Percentiles rank a stretch among this genome's conserved stretches.
These are phyloP conservation scores for Ephialtes manifestator DNA, from an alignment of 2,888 invertebrate genomes.

Conservation along the genomic window DNA sequence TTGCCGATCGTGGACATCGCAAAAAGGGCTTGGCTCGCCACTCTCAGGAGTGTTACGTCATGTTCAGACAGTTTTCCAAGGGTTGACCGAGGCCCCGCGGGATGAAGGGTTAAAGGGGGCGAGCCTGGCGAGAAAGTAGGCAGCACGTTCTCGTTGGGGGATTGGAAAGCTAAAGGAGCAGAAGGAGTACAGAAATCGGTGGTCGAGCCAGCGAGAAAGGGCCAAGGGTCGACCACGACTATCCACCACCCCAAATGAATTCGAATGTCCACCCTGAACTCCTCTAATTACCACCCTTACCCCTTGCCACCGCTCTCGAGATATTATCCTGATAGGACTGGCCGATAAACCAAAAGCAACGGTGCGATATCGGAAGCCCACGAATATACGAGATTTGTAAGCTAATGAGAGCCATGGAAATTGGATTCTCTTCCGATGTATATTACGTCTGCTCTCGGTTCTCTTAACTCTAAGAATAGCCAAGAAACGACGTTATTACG, in stretches of 20 bases:
- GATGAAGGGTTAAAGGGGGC: constrained; percentile 72
- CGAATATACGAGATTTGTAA: constrained; percentile 80
- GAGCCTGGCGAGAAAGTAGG: constrained; percentile 60
- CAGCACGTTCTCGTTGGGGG: constrained; percentile 47
- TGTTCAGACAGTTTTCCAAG: constrained; percentile 85
- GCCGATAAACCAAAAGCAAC: constrained; percentile 66
- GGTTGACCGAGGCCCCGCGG: constrained; percentile 63
- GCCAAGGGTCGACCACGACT: constrained; percentile 66
- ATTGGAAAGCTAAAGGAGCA: constrained; percentile 54
- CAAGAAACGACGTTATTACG: neutral
- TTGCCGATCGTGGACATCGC: constrained; percentile 82
- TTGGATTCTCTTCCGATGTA: constrained; percentile 38
- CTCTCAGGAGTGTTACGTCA: constrained; percentile 85
- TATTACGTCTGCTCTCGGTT: neutral
- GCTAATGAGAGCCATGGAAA: constrained; percentile 78
- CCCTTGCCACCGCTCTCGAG: constrained; percentile 33
- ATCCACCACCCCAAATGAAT: constrained; percentile 80
- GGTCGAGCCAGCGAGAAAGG: constrained; percentile 61
- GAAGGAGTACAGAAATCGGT: constrained; percentile 36
- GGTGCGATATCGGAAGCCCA: constrained; percentile 68
- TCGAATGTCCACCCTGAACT: constrained; percentile 81
- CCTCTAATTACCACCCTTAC: constrained; percentile 81
- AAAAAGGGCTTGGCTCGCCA: constrained; percentile 79
- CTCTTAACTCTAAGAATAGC: neutral
- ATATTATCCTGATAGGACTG: constrained; percentile 70